Conservation (phyloP, 2,888 invertebrate genomes). For the Heliconius cydno region DNA sequence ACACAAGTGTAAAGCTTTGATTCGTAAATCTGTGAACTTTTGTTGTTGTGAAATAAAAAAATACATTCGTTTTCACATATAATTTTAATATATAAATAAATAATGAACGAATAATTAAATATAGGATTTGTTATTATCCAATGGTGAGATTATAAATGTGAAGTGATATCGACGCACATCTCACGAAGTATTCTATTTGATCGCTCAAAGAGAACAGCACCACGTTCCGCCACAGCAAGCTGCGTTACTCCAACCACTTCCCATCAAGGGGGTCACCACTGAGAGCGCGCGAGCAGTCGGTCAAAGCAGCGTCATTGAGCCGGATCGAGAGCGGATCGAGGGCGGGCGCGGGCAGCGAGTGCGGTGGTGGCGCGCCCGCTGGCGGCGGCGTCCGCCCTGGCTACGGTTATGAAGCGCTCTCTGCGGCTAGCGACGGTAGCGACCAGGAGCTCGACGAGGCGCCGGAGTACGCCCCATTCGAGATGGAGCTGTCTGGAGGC, state of each 20-base stretch:
- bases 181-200: neutral
- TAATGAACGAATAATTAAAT: slow-evolving; percentile 23
- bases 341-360: slow-evolving; percentile 69
- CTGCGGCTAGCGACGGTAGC: slow-evolving; percentile 78
- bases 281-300: slow-evolving; percentile 68
- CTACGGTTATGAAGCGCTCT: slow-evolving; percentile 80
- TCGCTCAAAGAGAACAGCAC: slow-evolving; percentile 54
- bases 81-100: neutral
- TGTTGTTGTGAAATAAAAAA: slow-evolving; percentile 59
- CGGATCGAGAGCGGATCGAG: slow-evolving; percentile 70
- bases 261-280: slow-evolving; percentile 70
- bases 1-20: slow-evolving; percentile 42
- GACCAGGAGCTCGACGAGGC: slow-evolving; percentile 74
- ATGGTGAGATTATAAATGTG: slow-evolving; percentile 34
- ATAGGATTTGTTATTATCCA: neutral
- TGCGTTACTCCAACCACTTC: slow-evolving; percentile 76
- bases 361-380: slow-evolving; percentile 61
- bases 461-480: slow-evolving; percentile 74
- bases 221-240: slow-evolving; percentile 81
- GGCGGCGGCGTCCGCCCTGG: slow-evolving; percentile 77
- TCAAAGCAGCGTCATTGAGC: slow-evolving; percentile 77
- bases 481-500: slow-evolving; percentile 76
- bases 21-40: slow-evolving; percentile 56
- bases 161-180: slow-evolving; percentile 34
- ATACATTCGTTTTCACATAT: slow-evolving; percentile 25